Evolutionary conservation across 2,888 invertebrate genomes (phyloP).

Genomic region (Ormyrus nitidulus): DNA sequence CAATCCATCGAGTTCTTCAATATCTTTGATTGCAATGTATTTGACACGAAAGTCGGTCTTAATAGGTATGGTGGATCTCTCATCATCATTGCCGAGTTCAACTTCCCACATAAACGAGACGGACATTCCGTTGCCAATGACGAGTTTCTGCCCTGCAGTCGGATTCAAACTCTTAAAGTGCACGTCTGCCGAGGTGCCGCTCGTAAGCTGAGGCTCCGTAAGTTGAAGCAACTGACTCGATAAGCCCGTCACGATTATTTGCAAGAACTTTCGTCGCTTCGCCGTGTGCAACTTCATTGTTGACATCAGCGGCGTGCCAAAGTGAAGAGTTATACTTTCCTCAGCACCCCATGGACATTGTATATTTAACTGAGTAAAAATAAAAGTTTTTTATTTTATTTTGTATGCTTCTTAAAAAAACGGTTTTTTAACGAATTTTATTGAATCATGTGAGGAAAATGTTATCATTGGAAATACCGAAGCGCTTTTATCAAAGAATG

Average conservation of each 20-base stretch:
- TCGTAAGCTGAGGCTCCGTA: conserved; percentile 73
- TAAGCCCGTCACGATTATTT: conserved; percentile 84
- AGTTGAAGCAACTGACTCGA: conserved; percentile 72
- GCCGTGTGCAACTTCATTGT: conserved; percentile 90
- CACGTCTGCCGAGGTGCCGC: conserved; percentile 80
- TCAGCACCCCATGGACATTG: conserved; percentile 88
- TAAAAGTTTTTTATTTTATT: neutral
- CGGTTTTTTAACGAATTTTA: neutral
- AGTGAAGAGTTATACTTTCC: conserved; percentile 85
- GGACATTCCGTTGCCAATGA: conserved; percentile 85
- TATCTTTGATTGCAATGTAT: conserved; percentile 76
- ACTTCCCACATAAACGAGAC: conserved; percentile 91
- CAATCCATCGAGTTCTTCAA: conserved; percentile 67
- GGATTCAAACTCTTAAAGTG: conserved; percentile 83
- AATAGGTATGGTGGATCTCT: conserved; percentile 74
- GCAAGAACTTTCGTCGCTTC: conserved; percentile 89
- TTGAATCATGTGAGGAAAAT: neutral
- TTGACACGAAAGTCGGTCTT: conserved; percentile 81
- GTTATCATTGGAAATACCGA: too few species aligned
- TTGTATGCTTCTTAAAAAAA: neutral
- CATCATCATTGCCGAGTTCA: conserved; percentile 71
- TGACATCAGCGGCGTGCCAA: conserved; percentile 89
- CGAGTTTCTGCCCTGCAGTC: conserved; percentile 78
- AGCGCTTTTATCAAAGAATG: too few species aligned
- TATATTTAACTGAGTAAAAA: conserved; percentile 78